A percentile compares a stretch with the other conserved stretches of the same genome.
phyloP scores from a whole-genome alignment of 2,888 invertebrate genomes.

The Eupithecia subfuscata region DNA sequence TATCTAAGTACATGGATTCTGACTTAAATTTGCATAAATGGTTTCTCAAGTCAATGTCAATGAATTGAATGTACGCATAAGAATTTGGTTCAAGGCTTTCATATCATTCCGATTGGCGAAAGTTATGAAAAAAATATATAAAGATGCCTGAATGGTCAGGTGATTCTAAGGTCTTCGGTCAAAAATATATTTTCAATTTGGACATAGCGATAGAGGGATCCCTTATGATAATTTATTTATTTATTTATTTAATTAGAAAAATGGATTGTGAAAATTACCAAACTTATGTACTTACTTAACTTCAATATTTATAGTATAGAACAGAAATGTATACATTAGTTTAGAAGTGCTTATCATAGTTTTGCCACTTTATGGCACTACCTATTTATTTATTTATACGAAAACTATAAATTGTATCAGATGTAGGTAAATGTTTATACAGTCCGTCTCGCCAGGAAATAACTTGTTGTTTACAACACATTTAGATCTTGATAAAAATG shows the following conservation, averaged over 20 bases:
- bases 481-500: constrained; percentile 17
- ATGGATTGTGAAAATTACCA: neutral
- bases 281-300: neutral
- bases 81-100: neutral
- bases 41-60: neutral
- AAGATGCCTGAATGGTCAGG: neutral
- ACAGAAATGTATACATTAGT: neutral
- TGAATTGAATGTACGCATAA: neutral
- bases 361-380: constrained; percentile 2
- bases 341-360: neutral
- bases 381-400: neutral
- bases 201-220: neutral
- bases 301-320: neutral
- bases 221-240: no score
- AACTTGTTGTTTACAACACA: constrained; percentile 8
- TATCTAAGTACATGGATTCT: neutral
- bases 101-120: neutral
- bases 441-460: constrained; percentile 5
- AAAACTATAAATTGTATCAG: constrained; percentile 1
- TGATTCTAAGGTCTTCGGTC: neutral
- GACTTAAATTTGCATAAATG: neutral
- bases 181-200: neutral
- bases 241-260: no score
- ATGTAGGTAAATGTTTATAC: constrained; percentile 6
- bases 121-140: neutral